Conservation (phyloP, 2,113 vertebrate species). For the Lota lota region DNA sequence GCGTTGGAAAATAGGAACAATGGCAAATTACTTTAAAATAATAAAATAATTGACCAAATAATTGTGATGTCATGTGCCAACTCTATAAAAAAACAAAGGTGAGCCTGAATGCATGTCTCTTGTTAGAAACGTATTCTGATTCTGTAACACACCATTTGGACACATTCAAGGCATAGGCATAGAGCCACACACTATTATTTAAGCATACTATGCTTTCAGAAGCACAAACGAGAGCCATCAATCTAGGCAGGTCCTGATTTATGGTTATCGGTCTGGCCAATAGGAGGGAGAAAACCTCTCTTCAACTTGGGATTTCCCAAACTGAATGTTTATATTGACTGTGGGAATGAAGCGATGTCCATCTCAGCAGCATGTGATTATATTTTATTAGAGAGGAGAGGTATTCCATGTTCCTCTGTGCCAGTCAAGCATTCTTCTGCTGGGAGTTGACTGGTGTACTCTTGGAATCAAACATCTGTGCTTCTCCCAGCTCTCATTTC, state of each 20-base stretch:
- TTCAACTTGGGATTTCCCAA: conserved; percentile 40
- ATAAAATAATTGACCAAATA: too few relatives aligned
- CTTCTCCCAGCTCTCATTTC: conserved; percentile 56
- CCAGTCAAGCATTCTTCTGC: conserved; percentile 63
- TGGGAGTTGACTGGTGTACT: conserved; percentile 56
- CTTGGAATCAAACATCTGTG: conserved; percentile 55
- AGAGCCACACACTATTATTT: conserved; percentile 17
- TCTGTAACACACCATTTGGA: background rate
- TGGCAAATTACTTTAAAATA: too few relatives aligned
- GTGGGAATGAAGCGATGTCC: conserved; percentile 56
- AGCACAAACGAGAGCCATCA: conserved; percentile 3
- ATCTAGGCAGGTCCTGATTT: conserved; percentile 3
- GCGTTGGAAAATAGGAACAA: too few relatives aligned
- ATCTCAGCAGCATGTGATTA: conserved; percentile 46
- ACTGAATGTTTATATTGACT: conserved; percentile 52
- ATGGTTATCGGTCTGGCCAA: conserved; percentile 18
- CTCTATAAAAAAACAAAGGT: too few relatives aligned
- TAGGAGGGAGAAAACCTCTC: conserved; percentile 8
- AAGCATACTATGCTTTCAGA: conserved; percentile 12
- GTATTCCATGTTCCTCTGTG: conserved; percentile 35
- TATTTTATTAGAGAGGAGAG: conserved; percentile 52
- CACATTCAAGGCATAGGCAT: conserved; percentile 6
- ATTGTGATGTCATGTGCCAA: too few relatives aligned
- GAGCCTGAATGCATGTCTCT: too few relatives aligned
- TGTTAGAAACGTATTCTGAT: too few relatives aligned